These are phyloP conservation scores for Drosophila lowei DNA, from an alignment of 1,140 invertebrate species.

Conservation along the genomic window DNA sequence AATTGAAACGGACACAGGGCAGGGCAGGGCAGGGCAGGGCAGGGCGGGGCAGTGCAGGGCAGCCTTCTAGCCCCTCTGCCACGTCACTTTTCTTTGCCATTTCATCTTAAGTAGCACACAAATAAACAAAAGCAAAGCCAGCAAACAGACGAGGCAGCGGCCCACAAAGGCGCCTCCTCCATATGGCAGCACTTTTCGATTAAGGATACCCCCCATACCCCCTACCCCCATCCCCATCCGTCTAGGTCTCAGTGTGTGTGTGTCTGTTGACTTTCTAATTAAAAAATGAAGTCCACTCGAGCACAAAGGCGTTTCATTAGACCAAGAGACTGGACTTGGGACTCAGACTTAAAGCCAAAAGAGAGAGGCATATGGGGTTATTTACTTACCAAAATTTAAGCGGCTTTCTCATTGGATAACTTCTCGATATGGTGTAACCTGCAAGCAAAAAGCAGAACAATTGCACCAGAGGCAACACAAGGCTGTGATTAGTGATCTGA, in stretches of 20 bases:
- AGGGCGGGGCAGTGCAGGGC: neutral
- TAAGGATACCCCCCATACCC: constrained; percentile 22
- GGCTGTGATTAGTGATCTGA: constrained; percentile 72
- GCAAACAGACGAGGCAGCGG: constrained; percentile 30
- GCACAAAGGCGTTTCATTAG: constrained; percentile 56
- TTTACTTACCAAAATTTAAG: constrained; percentile 82
- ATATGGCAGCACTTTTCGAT: constrained; percentile 56
- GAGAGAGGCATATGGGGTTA: neutral
- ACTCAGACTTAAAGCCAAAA: constrained; percentile 33
- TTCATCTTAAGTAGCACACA: constrained; percentile 81
- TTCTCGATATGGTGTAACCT: constrained; percentile 83
- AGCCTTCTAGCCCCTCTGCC: neutral
- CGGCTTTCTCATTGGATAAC: constrained; percentile 83
- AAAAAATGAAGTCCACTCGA: constrained; percentile 69
- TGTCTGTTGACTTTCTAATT: constrained; percentile 73
- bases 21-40: neutral
- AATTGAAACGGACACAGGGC: constrained; percentile 75
- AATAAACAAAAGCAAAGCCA: constrained; percentile 64
- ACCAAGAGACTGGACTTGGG: constrained; percentile 32
- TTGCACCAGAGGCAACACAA: constrained; percentile 69
- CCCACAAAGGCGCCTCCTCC: constrained; percentile 54
- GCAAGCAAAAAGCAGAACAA: constrained; percentile 68
- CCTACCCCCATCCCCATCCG: neutral
- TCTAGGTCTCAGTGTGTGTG: neutral
- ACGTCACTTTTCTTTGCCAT: constrained; percentile 76